Percentiles rank a stretch among this genome's conserved stretches.
These are phyloP conservation scores for Drosophila nikananu DNA, from an alignment of 1,140 invertebrate species.

Conservation along the genomic window DNA sequence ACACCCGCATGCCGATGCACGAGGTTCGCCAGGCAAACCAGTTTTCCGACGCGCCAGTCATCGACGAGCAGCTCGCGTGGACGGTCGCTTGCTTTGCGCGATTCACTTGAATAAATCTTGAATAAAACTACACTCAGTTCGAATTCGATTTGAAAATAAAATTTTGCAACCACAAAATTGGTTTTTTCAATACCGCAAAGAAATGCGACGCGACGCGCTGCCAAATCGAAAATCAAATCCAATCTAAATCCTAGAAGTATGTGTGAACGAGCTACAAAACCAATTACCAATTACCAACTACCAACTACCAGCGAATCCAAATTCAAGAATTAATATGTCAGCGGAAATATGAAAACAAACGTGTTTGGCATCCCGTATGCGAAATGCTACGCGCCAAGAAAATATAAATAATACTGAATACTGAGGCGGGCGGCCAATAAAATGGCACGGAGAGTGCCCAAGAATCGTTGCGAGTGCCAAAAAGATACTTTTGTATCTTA, in stretches of 20 bases:
- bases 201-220: conserved; percentile 72
- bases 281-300: conserved; percentile 12
- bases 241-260: conserved; percentile 61
- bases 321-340: conserved; percentile 64
- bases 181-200: conserved; percentile 74
- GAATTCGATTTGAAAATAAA: conserved; percentile 69
- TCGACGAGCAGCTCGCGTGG: conserved; percentile 69
- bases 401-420: conserved; percentile 61
- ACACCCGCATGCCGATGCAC: conserved; percentile 41
- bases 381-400: conserved; percentile 63
- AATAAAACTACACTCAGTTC: background rate
- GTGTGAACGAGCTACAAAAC: conserved; percentile 30
- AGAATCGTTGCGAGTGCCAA: conserved; percentile 46
- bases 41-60: conserved; percentile 53
- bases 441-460: conserved; percentile 37
- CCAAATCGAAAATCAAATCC: conserved; percentile 34
- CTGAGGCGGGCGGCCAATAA: conserved; percentile 37
- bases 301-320: conserved; percentile 16
- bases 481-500: conserved; percentile 77
- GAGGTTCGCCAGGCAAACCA: conserved; percentile 33
- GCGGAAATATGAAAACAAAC: conserved; percentile 79
- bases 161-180: conserved; percentile 74
- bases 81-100: conserved; percentile 75
- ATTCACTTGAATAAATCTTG: background rate
- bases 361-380: conserved; percentile 68